phyloP scores from a whole-genome alignment of 2,888 invertebrate genomes.

The Volucella inanis region DNA sequence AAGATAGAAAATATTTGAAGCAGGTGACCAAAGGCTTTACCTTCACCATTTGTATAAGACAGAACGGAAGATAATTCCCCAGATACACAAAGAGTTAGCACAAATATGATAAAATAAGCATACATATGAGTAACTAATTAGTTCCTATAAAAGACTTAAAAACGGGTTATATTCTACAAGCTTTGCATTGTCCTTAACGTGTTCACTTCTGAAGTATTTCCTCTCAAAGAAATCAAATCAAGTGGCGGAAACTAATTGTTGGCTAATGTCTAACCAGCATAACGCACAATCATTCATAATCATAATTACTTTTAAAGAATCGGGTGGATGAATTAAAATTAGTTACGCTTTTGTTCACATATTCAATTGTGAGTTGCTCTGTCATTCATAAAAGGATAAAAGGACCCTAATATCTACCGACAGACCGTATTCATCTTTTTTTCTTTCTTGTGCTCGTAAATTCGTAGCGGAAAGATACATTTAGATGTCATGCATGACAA shows the following conservation, averaged over 20 bases:
- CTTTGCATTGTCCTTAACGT: not conserved
- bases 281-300: conserved; percentile 59
- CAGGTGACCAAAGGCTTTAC: too few relatives aligned
- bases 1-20: too few relatives aligned
- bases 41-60: too few relatives aligned
- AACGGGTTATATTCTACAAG: too few relatives aligned
- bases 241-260: conserved; percentile 70
- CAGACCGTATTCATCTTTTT: conserved; percentile 4
- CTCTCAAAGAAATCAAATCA: conserved; percentile 60
- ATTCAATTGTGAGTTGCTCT: conserved; percentile 44
- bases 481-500: conserved; percentile 70
- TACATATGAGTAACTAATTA: too few relatives aligned
- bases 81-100: too few relatives aligned
- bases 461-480: conserved; percentile 18
- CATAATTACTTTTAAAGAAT: conserved; percentile 62
- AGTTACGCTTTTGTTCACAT: conserved; percentile 59
- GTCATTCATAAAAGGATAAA: conserved; percentile 35
- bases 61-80: too few relatives aligned
- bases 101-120: too few relatives aligned
- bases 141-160: too few relatives aligned
- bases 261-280: conserved; percentile 64
- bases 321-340: conserved; percentile 64
- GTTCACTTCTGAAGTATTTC: conserved; percentile 23
- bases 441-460: not conserved
- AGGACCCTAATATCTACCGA: conserved; percentile 39